These are phyloP conservation scores for Bembecia ichneumoniformis DNA, from an alignment of 2,888 invertebrate species.

Conservation along the genomic window DNA sequence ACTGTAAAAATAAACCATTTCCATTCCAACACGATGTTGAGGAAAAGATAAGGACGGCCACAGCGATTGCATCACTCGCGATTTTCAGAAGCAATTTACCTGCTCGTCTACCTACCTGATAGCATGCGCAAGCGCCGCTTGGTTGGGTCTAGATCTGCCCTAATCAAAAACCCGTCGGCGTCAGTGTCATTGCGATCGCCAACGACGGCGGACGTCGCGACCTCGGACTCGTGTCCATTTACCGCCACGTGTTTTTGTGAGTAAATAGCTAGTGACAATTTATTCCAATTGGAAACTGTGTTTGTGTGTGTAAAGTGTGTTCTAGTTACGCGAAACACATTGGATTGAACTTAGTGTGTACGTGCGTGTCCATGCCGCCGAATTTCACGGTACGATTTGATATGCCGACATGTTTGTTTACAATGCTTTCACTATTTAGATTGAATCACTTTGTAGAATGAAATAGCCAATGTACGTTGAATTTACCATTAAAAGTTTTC, in stretches of 20 bases:
- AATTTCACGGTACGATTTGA: conserved; percentile 30
- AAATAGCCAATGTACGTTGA: no score
- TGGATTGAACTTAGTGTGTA: conserved; percentile 31
- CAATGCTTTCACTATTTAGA: conserved; percentile 1
- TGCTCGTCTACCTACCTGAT: conserved; percentile 36
- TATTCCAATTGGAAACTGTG: conserved; percentile 26
- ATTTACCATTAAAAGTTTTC: no score
- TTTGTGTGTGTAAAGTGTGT: conserved; percentile 17
- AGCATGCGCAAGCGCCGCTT: conserved; percentile 43
- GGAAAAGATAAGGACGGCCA: conserved; percentile 15
- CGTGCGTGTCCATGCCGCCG: conserved; percentile 18
- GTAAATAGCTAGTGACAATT: conserved; percentile 44
- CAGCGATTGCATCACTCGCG: conserved; percentile 35
- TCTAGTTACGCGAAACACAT: conserved; percentile 23
- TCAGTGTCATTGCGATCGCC: conserved; percentile 44
- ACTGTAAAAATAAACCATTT: no score
- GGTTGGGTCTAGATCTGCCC: conserved; percentile 4
- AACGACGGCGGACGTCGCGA: conserved; percentile 32
- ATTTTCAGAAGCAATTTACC: conserved; percentile 56
- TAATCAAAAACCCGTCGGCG: conserved; percentile 16
- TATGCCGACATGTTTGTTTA: conserved; percentile 35
- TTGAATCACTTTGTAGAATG: no score
- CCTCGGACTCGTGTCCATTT: conserved; percentile 15
- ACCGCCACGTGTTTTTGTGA: conserved; percentile 51
- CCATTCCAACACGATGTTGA: not conserved